These are phyloP conservation scores for Spinus pinus DNA, from an alignment of 2,797 vertebrate species.

Conservation along the genomic window DNA sequence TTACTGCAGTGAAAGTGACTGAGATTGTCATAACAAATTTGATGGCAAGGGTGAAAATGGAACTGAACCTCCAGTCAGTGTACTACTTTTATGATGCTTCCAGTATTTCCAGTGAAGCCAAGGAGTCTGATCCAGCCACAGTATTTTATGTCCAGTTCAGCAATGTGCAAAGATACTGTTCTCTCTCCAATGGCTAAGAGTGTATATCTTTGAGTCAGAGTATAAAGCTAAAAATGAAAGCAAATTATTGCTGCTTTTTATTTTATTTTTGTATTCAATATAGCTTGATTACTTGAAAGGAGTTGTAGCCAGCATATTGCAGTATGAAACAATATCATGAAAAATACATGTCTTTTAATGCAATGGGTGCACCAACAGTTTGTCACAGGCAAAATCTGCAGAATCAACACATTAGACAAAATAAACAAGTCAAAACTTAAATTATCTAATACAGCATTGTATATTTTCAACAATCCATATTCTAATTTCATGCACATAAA, in stretches of 20 bases:
- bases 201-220: slow-evolving; percentile 19
- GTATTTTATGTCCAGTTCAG: slow-evolving; percentile 53
- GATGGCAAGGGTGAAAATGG: slow-evolving; percentile 18
- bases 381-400: slow-evolving; percentile 70
- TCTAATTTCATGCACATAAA: slow-evolving; percentile 64
- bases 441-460: slow-evolving; percentile 53
- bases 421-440: slow-evolving; percentile 69
- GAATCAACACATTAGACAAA: slow-evolving; percentile 72
- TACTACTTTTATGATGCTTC: neutral
- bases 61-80: slow-evolving; percentile 1
- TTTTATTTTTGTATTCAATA: slow-evolving; percentile 70
- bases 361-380: slow-evolving; percentile 63
- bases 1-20: neutral
- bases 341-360: slow-evolving; percentile 78
- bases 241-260: slow-evolving; percentile 68
- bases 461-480: slow-evolving; percentile 58
- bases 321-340: slow-evolving; percentile 70
- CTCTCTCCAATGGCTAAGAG: neutral
- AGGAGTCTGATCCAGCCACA: slow-evolving; percentile 25
- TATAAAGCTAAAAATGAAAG: slow-evolving; percentile 51
- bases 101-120: neutral
- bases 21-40: slow-evolving; percentile 21
- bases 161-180: slow-evolving; percentile 18
- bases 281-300: slow-evolving; percentile 77
- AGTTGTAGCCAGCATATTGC: slow-evolving; percentile 55